Conservation (phyloP, 2,888 invertebrate genomes). For the Geophilus truncorum region DNA sequence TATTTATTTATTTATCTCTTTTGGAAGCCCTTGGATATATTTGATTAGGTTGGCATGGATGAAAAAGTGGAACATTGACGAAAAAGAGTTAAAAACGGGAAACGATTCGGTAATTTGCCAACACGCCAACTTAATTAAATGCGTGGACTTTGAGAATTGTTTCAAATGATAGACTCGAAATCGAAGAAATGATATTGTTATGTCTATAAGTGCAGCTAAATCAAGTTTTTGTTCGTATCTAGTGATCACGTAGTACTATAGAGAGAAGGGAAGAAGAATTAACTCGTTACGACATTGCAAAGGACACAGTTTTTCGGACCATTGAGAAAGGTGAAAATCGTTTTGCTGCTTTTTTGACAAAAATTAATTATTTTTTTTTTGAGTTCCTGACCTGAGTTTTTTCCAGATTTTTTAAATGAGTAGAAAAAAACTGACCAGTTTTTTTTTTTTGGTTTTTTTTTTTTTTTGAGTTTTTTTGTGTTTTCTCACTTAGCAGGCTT, state of each 20-base stretch:
- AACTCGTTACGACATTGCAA: background rate
- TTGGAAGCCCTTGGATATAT: constrained; percentile 16
- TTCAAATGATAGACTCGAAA: background rate
- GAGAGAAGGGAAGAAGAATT: background rate
- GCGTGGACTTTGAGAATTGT: background rate
- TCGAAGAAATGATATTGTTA: background rate
- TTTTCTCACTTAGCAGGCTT: background rate
- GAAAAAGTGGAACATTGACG: background rate
- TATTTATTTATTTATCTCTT: too few relatives aligned
- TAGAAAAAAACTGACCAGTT: background rate
- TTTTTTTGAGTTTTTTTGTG: too few relatives aligned
- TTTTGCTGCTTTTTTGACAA: background rate
- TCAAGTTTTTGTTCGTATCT: background rate
- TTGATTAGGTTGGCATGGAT: background rate
- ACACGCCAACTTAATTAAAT: constrained; percentile 16
- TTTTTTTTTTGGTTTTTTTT: background rate
- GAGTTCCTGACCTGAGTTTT: background rate
- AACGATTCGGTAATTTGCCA: background rate
- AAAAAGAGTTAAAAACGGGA: background rate
- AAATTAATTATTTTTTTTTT: background rate
- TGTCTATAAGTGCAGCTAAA: background rate
- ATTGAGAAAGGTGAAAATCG: background rate
- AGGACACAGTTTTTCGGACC: background rate
- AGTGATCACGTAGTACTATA: background rate
- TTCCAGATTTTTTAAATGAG: background rate